Conservation (phyloP, 2,888 invertebrate genomes). For the Pycnomerus fuliginosus region DNA sequence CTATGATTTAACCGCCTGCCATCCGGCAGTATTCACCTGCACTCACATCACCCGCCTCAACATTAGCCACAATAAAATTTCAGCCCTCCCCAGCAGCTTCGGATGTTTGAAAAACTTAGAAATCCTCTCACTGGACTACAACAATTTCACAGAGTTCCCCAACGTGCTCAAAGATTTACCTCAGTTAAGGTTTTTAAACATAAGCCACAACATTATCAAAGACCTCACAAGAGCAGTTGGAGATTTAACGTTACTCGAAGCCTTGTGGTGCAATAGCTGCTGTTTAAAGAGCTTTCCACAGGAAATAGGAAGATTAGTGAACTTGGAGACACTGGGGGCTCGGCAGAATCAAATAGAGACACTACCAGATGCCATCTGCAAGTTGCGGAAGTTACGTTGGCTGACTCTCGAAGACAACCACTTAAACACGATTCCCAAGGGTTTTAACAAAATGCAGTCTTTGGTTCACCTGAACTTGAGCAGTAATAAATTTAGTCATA, state of each 20-base stretch:
- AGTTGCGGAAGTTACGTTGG: slow-evolving; percentile 62
- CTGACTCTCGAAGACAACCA: slow-evolving; percentile 65
- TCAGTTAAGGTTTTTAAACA: slow-evolving; percentile 62
- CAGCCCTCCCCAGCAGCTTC: slow-evolving; percentile 56
- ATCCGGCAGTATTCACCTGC: slow-evolving; percentile 59
- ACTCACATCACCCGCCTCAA: slow-evolving; percentile 61
- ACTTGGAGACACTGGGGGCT: slow-evolving; percentile 66
- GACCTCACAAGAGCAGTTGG: slow-evolving; percentile 62
- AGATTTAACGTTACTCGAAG: slow-evolving; percentile 60
- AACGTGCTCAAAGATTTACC: slow-evolving; percentile 60
- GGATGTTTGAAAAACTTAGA: slow-evolving; percentile 59
- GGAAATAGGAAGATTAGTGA: slow-evolving; percentile 61
- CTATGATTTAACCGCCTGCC: slow-evolving; percentile 64
- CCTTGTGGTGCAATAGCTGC: slow-evolving; percentile 67
- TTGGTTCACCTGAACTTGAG: slow-evolving; percentile 65
- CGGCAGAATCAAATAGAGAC: slow-evolving; percentile 61
- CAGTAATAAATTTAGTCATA: slow-evolving; percentile 56
- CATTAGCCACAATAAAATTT: slow-evolving; percentile 64
- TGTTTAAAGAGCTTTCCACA: slow-evolving; percentile 60
- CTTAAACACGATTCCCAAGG: slow-evolving; percentile 56
- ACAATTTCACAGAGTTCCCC: slow-evolving; percentile 62
- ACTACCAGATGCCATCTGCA: slow-evolving; percentile 61
- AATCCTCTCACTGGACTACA: slow-evolving; percentile 66
- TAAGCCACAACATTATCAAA: slow-evolving; percentile 66
- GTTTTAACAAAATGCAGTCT: slow-evolving; percentile 56